Percentiles rank a stretch among this genome's conserved stretches.
phyloP scores from a whole-genome alignment of 2,888 invertebrate species.

The Halictus quadricinctus region DNA sequence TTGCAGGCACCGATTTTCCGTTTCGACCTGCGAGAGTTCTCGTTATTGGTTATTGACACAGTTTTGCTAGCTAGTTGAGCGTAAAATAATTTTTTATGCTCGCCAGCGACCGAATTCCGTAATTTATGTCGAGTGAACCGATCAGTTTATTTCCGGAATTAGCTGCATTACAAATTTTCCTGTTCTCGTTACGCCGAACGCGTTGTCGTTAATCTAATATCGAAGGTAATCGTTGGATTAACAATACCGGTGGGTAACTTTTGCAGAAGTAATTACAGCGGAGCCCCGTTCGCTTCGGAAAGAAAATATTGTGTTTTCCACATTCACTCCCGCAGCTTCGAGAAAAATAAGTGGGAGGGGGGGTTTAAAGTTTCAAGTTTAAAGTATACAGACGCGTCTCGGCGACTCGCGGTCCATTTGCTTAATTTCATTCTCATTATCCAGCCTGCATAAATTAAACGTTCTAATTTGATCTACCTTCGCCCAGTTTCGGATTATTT shows the following conservation, averaged over 20 bases:
- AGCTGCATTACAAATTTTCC: no score
- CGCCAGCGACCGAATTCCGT: not conserved
- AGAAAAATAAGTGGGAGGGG: not conserved
- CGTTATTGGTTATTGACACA: not conserved
- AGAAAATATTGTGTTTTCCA: not conserved
- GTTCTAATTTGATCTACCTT: no score
- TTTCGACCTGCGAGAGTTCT: not conserved
- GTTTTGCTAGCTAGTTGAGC: not conserved
- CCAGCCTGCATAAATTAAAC: not conserved
- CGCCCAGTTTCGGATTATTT: not conserved
- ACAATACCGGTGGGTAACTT: not conserved
- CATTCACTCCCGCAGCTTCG: not conserved
- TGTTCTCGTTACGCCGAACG: no score
- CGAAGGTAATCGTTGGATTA: not conserved
- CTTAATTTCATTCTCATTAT: not conserved
- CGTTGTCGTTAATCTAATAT: not conserved
- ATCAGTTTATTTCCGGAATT: not conserved
- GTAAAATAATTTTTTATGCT: not conserved
- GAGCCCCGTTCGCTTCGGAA: not conserved
- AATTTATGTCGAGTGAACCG: not conserved
- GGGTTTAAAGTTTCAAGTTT: not conserved
- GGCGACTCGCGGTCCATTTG: not conserved
- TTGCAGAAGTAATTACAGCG: not conserved
- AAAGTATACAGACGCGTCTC: not conserved
- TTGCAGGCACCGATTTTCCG: not conserved